phyloP scores from a whole-genome alignment of 2,888 invertebrate species.

The Andrena bicolor region DNA sequence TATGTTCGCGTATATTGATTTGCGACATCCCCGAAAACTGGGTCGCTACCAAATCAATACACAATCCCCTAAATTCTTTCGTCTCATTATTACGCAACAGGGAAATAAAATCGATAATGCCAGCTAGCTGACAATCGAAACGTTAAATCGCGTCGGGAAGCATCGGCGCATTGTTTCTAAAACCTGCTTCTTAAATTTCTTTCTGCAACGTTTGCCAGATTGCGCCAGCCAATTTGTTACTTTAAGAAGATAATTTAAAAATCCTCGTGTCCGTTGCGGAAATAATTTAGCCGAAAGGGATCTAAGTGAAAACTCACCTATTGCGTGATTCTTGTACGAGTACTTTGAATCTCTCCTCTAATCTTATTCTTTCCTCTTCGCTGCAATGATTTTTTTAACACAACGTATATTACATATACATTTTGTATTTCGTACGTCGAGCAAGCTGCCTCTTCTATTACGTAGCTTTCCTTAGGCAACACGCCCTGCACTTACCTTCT shows the following conservation, averaged over 20 bases:
- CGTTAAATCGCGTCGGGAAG: not conserved
- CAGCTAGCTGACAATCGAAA: not conserved
- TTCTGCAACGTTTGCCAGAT: not conserved
- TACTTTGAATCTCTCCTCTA: slow-evolving; percentile 80
- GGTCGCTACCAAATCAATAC: slow-evolving; percentile 70
- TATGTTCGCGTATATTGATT: slow-evolving; percentile 69
- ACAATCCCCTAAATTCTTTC: slow-evolving; percentile 43
- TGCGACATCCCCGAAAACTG: slow-evolving; percentile 68
- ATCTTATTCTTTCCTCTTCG: slow-evolving; percentile 81
- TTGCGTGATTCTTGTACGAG: slow-evolving; percentile 79
- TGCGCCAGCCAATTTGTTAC: not conserved
- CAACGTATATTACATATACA: not conserved
- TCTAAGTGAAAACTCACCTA: slow-evolving; percentile 71
- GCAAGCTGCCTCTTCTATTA: not conserved
- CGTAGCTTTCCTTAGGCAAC: not conserved
- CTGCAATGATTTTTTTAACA: slow-evolving; percentile 65
- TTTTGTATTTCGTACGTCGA: not conserved
- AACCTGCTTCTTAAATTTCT: not conserved
- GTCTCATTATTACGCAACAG: slow-evolving; percentile 7
- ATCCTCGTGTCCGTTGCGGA: not conserved
- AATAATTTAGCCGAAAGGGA: not conserved
- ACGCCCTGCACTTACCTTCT: slow-evolving; percentile 74
- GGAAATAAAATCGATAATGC: slow-evolving; percentile 22
- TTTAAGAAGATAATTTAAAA: not conserved
- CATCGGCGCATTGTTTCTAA: not conserved